Evolutionary conservation across 2,113 vertebrate species (phyloP).

Genomic region (Oplegnathus fasciatus): DNA sequence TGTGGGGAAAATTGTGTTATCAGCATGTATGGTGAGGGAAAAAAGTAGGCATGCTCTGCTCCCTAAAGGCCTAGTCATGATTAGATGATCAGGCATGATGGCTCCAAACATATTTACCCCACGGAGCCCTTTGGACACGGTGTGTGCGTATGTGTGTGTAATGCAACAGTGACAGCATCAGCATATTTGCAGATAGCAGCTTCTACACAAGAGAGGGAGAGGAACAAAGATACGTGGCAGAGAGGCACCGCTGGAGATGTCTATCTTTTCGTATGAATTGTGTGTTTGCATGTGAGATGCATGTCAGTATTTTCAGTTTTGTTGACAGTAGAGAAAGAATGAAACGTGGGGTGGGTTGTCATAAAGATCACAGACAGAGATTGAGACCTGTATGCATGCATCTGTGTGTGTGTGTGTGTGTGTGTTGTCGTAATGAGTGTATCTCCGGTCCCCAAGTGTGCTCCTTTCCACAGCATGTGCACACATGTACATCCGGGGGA

Average conservation of each 20-base stretch:
- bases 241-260: slow-evolving; percentile 28
- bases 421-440: slow-evolving; percentile 16
- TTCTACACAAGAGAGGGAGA: neutral
- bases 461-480: slow-evolving; percentile 17
- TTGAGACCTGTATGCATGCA: neutral
- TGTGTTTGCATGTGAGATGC: neutral
- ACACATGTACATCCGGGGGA: slow-evolving; percentile 30
- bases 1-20: slow-evolving; percentile 64
- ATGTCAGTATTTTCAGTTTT: neutral
- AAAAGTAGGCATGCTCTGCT: slow-evolving; percentile 29
- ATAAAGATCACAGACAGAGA: slow-evolving; percentile 5
- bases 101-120: slow-evolving; percentile 70
- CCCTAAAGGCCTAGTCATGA: slow-evolving; percentile 66
- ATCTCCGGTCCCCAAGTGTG: slow-evolving; percentile 3
- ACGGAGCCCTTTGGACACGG: slow-evolving; percentile 52
- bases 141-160: slow-evolving; percentile 26
- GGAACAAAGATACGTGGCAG: slow-evolving; percentile 16
- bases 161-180: slow-evolving; percentile 64
- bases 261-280: slow-evolving; percentile 15
- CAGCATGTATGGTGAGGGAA: slow-evolving; percentile 61
- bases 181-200: slow-evolving; percentile 60
- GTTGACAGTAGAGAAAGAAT: neutral
- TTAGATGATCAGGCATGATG: slow-evolving; percentile 74
- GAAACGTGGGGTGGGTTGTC: neutral
- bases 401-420: slow-evolving; percentile 2